Evolutionary conservation across 2,797 vertebrate genomes (phyloP).

Genomic region (Pipistrellus pipistrellus): DNA sequence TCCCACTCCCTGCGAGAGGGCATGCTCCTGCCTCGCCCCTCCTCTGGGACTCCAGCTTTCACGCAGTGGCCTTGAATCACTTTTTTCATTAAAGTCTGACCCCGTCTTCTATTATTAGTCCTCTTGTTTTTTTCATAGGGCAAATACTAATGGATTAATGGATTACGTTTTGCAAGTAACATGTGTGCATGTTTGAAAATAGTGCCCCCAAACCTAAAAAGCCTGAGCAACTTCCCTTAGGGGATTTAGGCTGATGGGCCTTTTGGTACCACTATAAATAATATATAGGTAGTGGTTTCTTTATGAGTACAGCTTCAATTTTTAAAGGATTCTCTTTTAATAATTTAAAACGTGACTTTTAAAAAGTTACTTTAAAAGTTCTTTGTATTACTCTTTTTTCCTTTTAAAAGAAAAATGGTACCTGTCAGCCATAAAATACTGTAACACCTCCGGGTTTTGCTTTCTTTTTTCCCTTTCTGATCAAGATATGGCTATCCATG

Average conservation of each 20-base stretch:
- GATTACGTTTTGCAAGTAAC: constrained; percentile 8
- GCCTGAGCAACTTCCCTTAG: background rate
- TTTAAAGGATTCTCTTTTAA: constrained; percentile 5
- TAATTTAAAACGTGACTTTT: background rate
- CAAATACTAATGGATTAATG: background rate
- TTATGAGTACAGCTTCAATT: constrained; percentile 37
- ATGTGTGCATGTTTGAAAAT: background rate
- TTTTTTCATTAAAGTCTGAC: background rate
- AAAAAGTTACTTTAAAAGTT: background rate
- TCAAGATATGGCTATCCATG: background rate
- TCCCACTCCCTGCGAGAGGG: no score
- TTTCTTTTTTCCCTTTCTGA: background rate
- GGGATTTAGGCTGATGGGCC: background rate
- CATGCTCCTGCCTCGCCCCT: background rate
- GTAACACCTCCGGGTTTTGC: background rate
- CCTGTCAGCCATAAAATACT: background rate
- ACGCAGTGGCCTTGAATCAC: background rate
- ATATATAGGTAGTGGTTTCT: background rate
- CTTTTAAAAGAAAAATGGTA: constrained; percentile 2
- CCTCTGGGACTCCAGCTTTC: background rate
- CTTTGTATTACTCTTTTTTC: background rate
- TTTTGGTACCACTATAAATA: constrained; percentile 17
- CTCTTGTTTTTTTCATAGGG: background rate
- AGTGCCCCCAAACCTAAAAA: background rate
- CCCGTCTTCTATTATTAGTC: background rate